A percentile compares a stretch with the other conserved stretches of the same genome.
Conservation (phyloP, 2,888 invertebrate genomes). For the Cryptus armator region DNA sequence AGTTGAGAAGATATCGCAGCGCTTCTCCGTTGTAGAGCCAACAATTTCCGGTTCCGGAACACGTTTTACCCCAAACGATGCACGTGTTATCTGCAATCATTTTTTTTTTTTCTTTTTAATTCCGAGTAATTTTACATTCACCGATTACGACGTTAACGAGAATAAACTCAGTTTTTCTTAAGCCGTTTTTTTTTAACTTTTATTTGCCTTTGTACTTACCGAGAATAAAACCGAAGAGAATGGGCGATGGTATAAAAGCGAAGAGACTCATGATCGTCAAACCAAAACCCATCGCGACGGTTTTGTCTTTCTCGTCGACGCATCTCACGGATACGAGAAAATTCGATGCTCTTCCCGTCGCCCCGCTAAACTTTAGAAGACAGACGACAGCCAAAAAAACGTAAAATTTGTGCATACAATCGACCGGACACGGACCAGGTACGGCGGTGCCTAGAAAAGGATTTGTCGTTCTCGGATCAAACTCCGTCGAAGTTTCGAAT, state of each 20-base stretch:
- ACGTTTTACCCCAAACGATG: slow-evolving; percentile 91
- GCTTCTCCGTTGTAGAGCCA: slow-evolving; percentile 91
- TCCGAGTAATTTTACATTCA: not conserved
- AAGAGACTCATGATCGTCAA: slow-evolving; percentile 90
- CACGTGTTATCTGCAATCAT: slow-evolving; percentile 87
- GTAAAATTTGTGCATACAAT: slow-evolving; percentile 87
- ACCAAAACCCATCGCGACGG: slow-evolving; percentile 90
- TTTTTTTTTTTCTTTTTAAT: not conserved
- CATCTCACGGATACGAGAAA: slow-evolving; percentile 89
- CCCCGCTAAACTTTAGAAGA: slow-evolving; percentile 87
- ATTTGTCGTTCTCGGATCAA: slow-evolving; percentile 63
- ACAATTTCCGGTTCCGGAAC: slow-evolving; percentile 90
- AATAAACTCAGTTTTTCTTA: not conserved
- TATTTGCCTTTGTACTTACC: slow-evolving; percentile 84
- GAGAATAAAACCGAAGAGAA: slow-evolving; percentile 91
- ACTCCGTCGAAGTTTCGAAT: slow-evolving; percentile 67
- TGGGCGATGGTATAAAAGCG: slow-evolving; percentile 92
- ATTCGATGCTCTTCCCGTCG: slow-evolving; percentile 88
- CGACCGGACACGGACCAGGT: slow-evolving; percentile 87
- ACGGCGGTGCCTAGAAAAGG: slow-evolving; percentile 82
- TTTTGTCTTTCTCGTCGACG: slow-evolving; percentile 91
- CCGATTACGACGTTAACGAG: not conserved
- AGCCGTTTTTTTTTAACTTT: no score
- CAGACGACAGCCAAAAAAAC: slow-evolving; percentile 87
- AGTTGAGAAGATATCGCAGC: slow-evolving; percentile 88